These are phyloP conservation scores for Amiota communis DNA, from an alignment of 2,888 invertebrate genomes.

Conservation along the genomic window DNA sequence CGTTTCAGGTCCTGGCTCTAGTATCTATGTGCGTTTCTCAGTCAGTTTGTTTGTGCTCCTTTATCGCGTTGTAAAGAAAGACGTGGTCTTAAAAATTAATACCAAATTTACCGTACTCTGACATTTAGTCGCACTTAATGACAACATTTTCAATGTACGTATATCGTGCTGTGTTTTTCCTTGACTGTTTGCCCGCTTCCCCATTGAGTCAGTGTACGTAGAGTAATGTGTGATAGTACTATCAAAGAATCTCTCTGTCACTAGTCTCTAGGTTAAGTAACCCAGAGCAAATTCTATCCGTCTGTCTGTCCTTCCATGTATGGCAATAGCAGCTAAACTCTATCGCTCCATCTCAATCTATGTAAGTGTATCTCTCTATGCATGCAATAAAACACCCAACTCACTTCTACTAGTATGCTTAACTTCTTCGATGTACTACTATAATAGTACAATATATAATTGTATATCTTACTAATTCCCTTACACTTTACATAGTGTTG, in stretches of 20 bases:
- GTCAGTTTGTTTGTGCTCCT: not conserved
- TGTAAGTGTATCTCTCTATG: too few relatives aligned
- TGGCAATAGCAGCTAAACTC: not conserved
- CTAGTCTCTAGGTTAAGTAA: too few relatives aligned
- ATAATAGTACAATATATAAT: too few relatives aligned
- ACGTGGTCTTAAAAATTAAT: constrained; percentile 23
- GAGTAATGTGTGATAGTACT: too few relatives aligned
- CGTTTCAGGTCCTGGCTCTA: not conserved
- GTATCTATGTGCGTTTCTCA: not conserved
- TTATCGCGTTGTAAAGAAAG: not conserved
- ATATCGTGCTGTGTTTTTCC: not conserved
- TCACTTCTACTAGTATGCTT: too few relatives aligned
- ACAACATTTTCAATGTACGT: not conserved
- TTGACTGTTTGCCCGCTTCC: too few relatives aligned
- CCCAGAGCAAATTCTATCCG: not conserved
- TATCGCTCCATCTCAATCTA: too few relatives aligned
- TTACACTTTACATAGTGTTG: constrained; percentile 1
- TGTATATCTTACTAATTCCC: not conserved
- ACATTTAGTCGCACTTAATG: constrained; percentile 11
- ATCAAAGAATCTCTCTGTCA: too few relatives aligned
- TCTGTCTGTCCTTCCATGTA: not conserved
- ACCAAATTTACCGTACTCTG: constrained; percentile 1
- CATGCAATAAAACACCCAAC: too few relatives aligned
- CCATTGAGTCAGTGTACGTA: not conserved
- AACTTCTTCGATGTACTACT: too few relatives aligned